A percentile compares a stretch with the other conserved stretches of the same genome.
Evolutionary conservation across 2,797 vertebrate species (phyloP).

Genomic region (Micrastur ruficollis): DNA sequence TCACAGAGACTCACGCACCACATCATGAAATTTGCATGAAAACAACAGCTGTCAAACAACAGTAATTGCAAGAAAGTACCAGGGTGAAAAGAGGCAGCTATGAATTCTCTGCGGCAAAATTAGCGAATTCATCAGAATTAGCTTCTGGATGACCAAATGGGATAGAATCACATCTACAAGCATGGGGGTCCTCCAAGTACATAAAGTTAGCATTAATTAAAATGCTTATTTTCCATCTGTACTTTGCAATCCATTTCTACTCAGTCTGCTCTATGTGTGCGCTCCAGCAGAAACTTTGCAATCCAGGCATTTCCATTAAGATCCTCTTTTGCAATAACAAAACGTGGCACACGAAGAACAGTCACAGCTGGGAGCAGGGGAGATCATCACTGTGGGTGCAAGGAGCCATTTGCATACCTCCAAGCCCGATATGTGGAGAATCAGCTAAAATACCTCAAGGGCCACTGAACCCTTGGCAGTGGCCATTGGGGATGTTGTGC

Average conservation of each 20-base stretch:
- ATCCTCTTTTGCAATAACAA: neutral
- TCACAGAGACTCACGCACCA: neutral
- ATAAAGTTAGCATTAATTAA: conserved; percentile 65
- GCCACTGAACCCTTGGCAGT: neutral
- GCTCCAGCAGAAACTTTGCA: neutral
- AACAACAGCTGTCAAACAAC: conserved; percentile 68
- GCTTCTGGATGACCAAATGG: conserved; percentile 33
- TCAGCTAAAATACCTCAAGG: neutral
- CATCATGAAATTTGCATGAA: conserved; percentile 56
- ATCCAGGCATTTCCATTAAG: neutral
- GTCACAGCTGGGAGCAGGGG: neutral
- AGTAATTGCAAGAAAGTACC: conserved; percentile 43
- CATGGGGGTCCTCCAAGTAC: neutral
- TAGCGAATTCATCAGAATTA: conserved; percentile 49
- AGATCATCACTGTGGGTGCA: neutral
- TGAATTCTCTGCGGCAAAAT: conserved; percentile 48
- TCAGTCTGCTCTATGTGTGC: neutral
- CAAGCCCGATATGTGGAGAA: neutral
- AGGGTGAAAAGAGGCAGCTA: conserved; percentile 12
- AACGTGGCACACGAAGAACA: neutral
- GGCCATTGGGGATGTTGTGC: neutral
- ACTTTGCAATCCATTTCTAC: neutral
- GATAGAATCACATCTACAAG: neutral
- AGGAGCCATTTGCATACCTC: neutral
- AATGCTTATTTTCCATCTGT: conserved; percentile 49